A percentile compares a stretch with the other conserved stretches of the same genome.
These are phyloP conservation scores for Oreohelix idahoensis DNA, from an alignment of 1,140 invertebrate genomes.

Conservation along the genomic window DNA sequence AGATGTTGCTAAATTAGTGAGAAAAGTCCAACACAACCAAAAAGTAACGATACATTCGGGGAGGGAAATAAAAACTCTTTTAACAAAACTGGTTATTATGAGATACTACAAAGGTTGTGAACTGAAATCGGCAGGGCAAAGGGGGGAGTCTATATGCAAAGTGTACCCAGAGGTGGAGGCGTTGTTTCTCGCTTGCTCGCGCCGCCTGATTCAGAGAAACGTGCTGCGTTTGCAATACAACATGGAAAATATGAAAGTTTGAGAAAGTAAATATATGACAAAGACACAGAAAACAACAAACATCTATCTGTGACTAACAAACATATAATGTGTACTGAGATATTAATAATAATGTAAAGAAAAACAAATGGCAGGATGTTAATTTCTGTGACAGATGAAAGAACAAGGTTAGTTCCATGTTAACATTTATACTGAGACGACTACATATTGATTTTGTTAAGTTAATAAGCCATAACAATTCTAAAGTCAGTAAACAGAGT, in stretches of 20 bases:
- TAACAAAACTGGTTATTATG: constrained; percentile 4
- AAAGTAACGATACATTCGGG: neutral
- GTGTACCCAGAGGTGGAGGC: constrained; percentile 9
- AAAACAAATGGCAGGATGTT: too few species aligned
- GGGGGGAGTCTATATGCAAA: constrained; percentile 10
- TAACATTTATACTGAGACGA: too few species aligned
- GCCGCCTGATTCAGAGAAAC: constrained; percentile 13
- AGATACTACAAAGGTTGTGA: neutral
- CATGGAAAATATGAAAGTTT: constrained; percentile 17
- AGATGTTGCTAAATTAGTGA: neutral
- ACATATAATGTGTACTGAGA: constrained; percentile 5
- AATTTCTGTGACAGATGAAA: too few species aligned
- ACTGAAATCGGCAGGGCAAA: constrained; percentile 1
- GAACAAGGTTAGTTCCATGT: too few species aligned
- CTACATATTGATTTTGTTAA: neutral
- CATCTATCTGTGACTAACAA: neutral
- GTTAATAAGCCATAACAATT: too few species aligned
- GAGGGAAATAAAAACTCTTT: too few species aligned
- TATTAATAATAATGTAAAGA: neutral
- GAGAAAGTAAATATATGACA: neutral
- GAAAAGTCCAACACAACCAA: constrained; percentile 3
- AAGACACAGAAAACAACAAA: neutral
- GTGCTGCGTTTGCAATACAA: constrained; percentile 13
- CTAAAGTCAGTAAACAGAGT: neutral
- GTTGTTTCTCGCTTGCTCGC: constrained; percentile 27